Conservation (phyloP, 1,140 invertebrate species). For the Latrodectus geometricus region DNA sequence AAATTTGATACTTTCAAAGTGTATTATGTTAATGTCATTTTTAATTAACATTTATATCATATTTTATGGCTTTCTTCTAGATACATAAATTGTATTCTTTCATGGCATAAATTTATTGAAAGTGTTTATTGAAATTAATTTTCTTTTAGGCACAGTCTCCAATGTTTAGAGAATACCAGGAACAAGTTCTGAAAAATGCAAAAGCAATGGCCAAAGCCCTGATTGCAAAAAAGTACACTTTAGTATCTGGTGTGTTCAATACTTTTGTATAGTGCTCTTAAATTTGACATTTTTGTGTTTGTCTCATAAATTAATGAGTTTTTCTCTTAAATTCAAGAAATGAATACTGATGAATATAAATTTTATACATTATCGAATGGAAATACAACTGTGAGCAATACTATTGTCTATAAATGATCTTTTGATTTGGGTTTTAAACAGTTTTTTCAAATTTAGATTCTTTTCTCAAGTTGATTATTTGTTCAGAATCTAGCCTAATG, state of each 20-base stretch:
- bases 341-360: neutral
- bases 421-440: no score
- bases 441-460: no score
- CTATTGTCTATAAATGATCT: no score
- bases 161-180: conserved; percentile 73
- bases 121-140: neutral
- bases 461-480: no score
- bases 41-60: no score
- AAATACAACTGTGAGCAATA: no score
- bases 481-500: no score
- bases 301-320: neutral
- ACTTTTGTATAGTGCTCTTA: neutral
- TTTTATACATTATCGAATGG: neutral
- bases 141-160: conserved; percentile 70
- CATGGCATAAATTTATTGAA: no score
- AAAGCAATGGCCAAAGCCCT: conserved; percentile 70
- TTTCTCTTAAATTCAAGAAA: neutral
- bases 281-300: neutral
- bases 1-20: no score
- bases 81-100: no score
- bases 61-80: no score
- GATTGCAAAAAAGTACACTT: conserved; percentile 69
- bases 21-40: no score
- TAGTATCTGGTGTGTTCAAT: conserved; percentile 71
- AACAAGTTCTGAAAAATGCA: conserved; percentile 73